Evolutionary conservation across 2,888 invertebrate genomes (phyloP), one percentile per base, ranked within the genome.

Genomic region (Pilophorus perplexus): DNA sequence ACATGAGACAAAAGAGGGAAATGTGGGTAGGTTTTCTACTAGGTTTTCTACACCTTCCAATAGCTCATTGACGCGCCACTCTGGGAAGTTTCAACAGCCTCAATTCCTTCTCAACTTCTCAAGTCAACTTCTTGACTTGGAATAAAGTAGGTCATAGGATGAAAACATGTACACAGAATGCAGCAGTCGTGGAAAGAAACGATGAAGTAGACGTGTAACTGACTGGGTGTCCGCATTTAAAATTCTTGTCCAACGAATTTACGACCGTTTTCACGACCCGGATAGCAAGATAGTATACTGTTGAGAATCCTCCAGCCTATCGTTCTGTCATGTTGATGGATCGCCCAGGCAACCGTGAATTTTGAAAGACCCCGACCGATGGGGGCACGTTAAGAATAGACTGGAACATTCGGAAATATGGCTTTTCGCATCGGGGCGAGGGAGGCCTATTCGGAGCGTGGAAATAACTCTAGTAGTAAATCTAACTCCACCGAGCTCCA

Each of bases 391-490:
- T 25, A 25, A 52, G 27, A 52, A 52, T 52, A 52, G 52, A 48
- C 18, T 10, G 5, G 46, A 48, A 27, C 52, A 52, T 25, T 52
- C 52, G 28, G 28, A 52, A 28, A 52, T 52, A 52, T 52, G 28
- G 52, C 52, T 52, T 52, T n/a, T 28, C 25, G 52, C 52, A 55
- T 38, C 59, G 42, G 25, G 25, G 42, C 42, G 55, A 25, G 37
- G 25, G 55, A 18, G 14, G 33, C 33, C 38, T 38, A 42, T 59
- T 59, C 42, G 59, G 25, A 59, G 59, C 27, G 18, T 40, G 59
- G 42, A 59, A 59, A 59, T 59, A 59, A 42, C 59, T 18, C 37
- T 42, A 59, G 59, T 20, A 59, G 42, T 59, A 59, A 40, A 59
- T 59, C 55, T 55, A 55, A 22, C 37, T n/a, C 12, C 25, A 38